phyloP scores from a whole-genome alignment of 2,888 invertebrate genomes.

The Morpho achilles region DNA sequence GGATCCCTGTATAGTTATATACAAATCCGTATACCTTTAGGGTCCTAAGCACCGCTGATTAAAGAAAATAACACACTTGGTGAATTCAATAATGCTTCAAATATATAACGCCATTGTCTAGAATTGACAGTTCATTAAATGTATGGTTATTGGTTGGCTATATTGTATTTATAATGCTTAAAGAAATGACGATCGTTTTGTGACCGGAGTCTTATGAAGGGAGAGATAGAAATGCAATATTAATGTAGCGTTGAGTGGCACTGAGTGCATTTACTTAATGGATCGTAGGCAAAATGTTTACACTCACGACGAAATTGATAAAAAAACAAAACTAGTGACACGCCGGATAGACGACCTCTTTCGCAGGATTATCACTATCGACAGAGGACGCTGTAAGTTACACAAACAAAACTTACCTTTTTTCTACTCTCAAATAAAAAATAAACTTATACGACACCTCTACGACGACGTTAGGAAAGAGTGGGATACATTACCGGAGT shows the following conservation, averaged over 20 bases:
- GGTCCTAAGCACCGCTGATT: too few species aligned
- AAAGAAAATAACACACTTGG: too few species aligned
- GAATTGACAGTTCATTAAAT: not conserved
- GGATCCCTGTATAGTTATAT: not conserved
- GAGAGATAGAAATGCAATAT: conserved; percentile 76
- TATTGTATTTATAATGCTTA: not conserved
- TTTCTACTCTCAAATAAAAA: conserved; percentile 56
- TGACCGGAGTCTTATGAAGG: conserved; percentile 12
- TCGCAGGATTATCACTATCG: conserved; percentile 61
- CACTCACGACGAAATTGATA: conserved; percentile 59
- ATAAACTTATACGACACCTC: conserved; percentile 67
- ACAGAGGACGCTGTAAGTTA: conserved; percentile 49
- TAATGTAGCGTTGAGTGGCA: conserved; percentile 77
- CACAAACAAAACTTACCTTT: conserved; percentile 59
- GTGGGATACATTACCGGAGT: conserved; percentile 77
- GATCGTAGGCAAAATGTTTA: conserved; percentile 73
- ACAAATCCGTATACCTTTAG: not conserved
- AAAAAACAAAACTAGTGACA: conserved; percentile 41
- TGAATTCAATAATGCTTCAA: too few species aligned
- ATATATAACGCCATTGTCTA: not conserved
- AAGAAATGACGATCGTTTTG: not conserved
- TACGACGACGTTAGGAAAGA: conserved; percentile 65
- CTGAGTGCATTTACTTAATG: conserved; percentile 76
- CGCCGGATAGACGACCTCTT: conserved; percentile 51
- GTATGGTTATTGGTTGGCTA: not conserved